Evolutionary conservation across 1,140 invertebrate species (phyloP), one percentile per base, ranked within the genome.

Genomic region (Eupristina koningsbergeri): DNA sequence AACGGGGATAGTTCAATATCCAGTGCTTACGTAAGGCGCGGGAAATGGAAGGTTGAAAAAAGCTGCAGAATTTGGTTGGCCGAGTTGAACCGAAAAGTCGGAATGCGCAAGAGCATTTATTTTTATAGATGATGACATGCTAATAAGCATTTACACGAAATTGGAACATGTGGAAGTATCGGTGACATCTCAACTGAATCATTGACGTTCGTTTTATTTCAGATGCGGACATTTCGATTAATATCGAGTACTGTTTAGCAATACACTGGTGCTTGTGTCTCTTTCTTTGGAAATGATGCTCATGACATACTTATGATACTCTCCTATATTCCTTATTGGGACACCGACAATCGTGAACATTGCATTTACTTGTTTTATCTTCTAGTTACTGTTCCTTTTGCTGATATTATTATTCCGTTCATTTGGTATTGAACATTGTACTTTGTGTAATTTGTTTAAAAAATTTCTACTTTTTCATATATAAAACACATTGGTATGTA

Each of bases 1-100:
- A 78, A 92, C 92, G 67, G 71, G 85, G 80, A 87, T 90, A 89
- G 90, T 87, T 92, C 91, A 85, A 92, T 92, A 92, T 85, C 78
- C 78, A 41, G 84, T 19, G 13, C 6, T 84, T 84, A 84, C 31
- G 67, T 80, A 69, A 83, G 11, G 9, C 45, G 36, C 13, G 15
- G 34, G 29, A 36, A 11, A 71, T 17, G 79, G 5, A 19, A n/a
- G 1, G 79, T 5, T 5, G 3, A 9, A 36, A 75, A 75, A 64
- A 75, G 45, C 39, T 41, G 1, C 8, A 41, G 22, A 7, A 19
- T 45, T 0, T n/a, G 3, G 31, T 31, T 19, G 7, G 0, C 34
- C 22, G 45, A 34, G 7, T 36, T 71, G 3, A 41, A 26, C 36
- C 34, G 1, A 50, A 80, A 80, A 80, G 69, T 22, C 67, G 0